Evolutionary conservation across 2,888 invertebrate species (phyloP).

Genomic region (Toxonevra muliebris): DNA sequence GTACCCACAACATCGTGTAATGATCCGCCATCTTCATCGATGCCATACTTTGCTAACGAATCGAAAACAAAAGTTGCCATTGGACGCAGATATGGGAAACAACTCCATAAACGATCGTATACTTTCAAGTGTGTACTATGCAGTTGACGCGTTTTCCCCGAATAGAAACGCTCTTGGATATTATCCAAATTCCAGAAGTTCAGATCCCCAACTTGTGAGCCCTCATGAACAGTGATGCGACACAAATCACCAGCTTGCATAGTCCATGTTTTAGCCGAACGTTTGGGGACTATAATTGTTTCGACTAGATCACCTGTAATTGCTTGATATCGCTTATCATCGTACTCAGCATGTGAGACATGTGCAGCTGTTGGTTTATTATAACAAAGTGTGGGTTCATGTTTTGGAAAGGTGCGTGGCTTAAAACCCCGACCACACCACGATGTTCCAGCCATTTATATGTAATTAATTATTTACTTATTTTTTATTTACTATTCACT

Average conservation of each 20-base stretch:
- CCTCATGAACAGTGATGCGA: constrained; percentile 63
- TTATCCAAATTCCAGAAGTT: constrained; percentile 67
- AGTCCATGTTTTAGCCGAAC: constrained; percentile 64
- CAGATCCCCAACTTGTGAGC: constrained; percentile 66
- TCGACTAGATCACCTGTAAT: constrained; percentile 55
- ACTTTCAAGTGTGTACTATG: constrained; percentile 65
- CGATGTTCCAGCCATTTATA: no score
- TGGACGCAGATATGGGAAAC: constrained; percentile 64
- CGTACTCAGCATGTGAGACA: constrained; percentile 57
- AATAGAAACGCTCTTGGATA: constrained; percentile 64
- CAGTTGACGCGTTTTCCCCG: constrained; percentile 67
- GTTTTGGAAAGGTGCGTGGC: constrained; percentile 51
- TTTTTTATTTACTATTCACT: no score
- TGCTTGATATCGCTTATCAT: constrained; percentile 58
- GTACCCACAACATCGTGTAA: constrained; percentile 67
- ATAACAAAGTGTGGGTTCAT: constrained; percentile 61
- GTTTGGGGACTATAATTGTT: constrained; percentile 60
- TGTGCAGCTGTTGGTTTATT: constrained; percentile 58
- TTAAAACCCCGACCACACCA: constrained; percentile 60
- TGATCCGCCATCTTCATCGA: constrained; percentile 66
- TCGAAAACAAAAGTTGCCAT: constrained; percentile 67
- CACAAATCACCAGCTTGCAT: constrained; percentile 65
- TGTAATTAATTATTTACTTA: no score
- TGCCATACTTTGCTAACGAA: constrained; percentile 64
- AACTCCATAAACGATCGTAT: constrained; percentile 67